Base-by-base conservation (phyloP, 1,140 invertebrate species). In the Scaptodrosophila lebanonensis region DNA sequence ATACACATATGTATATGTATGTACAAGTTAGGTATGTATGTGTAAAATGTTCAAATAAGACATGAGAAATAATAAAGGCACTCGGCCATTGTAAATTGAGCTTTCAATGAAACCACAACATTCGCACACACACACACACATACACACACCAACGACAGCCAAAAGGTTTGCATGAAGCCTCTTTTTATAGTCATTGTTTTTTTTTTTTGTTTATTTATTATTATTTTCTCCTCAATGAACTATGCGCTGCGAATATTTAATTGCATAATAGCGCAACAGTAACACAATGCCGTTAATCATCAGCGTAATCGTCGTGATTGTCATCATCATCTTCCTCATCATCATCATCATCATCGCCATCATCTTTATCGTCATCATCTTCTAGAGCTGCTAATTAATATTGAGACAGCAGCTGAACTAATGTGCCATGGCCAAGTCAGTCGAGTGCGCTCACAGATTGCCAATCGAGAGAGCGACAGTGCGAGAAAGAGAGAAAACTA, bases 221-320 rank as follows among this genome's bases (percentile, higher is more conserved):
- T n/a, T n/a, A n/a, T n/a, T n/a, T 18, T 44, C 18, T 54, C 59
- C 43, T 30, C 42, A 48, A 60, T 58, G 54, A 53, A 49, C 18
- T 60, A 63, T 56, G 62, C 59, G 38, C 16, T 51, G 50, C 50
- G 56, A 56, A 57, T 72, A 56, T 27, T 57, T 56, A 72, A 72
- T 72, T 72, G 68, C 70, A 70, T 75, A 75, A 75, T 73, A 36
- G 35, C 15, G 15, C 43, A 36, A 57, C 33, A 40, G 51, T 58
- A 51, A 50, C 62, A 50, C 44, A 66, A 43, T 70, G 50, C 17
- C 52, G 45, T 63, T 56, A 43, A 59, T 56, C 43, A 65, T 57
- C 42, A 44, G n/a, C n/a, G n/a, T n/a, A 25, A 25, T 47, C 16
- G 20, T 47, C 17, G 49, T 51, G 17, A 65, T 61, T 42, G 56